A percentile compares a stretch with the other conserved stretches of the same genome.
phyloP scores from a whole-genome alignment of 2,888 invertebrate genomes.

The Cryptocheilus praepositus region DNA sequence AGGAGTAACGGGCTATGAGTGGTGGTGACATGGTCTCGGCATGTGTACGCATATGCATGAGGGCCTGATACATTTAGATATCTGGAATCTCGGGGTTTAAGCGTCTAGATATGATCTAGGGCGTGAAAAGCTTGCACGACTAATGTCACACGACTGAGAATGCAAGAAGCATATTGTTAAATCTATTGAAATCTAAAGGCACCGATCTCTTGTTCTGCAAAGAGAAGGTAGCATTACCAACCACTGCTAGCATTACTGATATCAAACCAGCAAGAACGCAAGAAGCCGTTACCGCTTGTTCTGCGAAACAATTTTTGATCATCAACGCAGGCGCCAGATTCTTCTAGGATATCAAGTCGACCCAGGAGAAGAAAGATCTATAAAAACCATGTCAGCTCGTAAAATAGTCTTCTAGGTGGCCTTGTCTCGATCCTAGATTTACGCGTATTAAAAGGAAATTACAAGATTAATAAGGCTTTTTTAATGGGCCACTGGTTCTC shows the following conservation, averaged over 20 bases:
- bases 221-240: too few relatives aligned
- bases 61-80: constrained; percentile 24
- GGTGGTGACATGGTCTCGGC: too few relatives aligned
- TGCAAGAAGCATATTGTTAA: too few relatives aligned
- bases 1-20: neutral
- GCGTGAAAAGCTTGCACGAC: too few relatives aligned
- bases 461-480: constrained; percentile 67
- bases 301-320: too few relatives aligned
- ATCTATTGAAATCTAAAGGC: too few relatives aligned
- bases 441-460: constrained; percentile 67
- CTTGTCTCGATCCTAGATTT: constrained; percentile 65
- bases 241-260: too few relatives aligned
- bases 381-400: constrained; percentile 41
- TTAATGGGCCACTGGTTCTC: constrained; percentile 51
- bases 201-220: too few relatives aligned
- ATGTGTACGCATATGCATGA: neutral
- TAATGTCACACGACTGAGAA: too few relatives aligned
- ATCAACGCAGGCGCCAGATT: neutral
- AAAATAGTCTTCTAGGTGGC: constrained; percentile 64
- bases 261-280: too few relatives aligned
- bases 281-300: too few relatives aligned
- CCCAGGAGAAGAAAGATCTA: constrained; percentile 31
- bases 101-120: constrained; percentile 2
- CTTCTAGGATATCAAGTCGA: constrained; percentile 1
- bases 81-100: constrained; percentile 46